Percentiles rank a stretch among this genome's conserved stretches.
phyloP scores from a whole-genome alignment of 2,888 invertebrate genomes.

The Automeris io region DNA sequence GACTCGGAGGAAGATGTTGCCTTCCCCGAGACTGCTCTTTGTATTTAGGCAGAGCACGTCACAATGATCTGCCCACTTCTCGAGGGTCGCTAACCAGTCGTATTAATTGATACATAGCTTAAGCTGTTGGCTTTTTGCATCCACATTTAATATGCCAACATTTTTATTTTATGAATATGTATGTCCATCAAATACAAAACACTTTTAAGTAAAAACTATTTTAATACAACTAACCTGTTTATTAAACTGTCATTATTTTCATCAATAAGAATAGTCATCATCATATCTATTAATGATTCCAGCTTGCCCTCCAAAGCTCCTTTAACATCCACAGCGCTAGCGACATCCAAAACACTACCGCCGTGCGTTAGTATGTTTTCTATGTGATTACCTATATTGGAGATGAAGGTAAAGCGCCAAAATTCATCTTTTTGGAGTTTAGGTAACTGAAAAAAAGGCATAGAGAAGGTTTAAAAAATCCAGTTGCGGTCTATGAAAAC shows the following conservation, averaged over 20 bases:
- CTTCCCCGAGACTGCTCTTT: too few species aligned
- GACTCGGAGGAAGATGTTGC: too few species aligned
- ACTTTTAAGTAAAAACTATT: constrained; percentile 1
- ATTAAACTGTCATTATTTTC: constrained; percentile 59
- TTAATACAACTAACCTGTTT: constrained; percentile 44
- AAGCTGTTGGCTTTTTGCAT: too few species aligned
- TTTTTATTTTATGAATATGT: too few species aligned
- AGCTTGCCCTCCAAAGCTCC: constrained; percentile 41
- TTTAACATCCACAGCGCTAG: constrained; percentile 54
- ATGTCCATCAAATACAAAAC: too few species aligned
- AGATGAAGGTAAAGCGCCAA: constrained; percentile 67
- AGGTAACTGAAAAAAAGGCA: constrained; percentile 37
- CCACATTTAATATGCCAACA: too few species aligned
- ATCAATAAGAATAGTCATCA: constrained; percentile 59
- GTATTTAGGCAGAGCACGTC: too few species aligned
- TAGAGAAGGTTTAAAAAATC: neutral
- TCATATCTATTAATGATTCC: constrained; percentile 54
- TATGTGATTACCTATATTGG: constrained; percentile 52
- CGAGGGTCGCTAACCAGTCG: too few species aligned
- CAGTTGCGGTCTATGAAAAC: neutral
- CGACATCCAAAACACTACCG: constrained; percentile 58
- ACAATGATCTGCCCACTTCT: too few species aligned
- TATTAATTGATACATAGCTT: too few species aligned
- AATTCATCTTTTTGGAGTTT: constrained; percentile 56
- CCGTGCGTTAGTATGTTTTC: constrained; percentile 51